Conservation (phyloP, 2,797 vertebrate genomes). For the Phyllotis vaccarum region DNA sequence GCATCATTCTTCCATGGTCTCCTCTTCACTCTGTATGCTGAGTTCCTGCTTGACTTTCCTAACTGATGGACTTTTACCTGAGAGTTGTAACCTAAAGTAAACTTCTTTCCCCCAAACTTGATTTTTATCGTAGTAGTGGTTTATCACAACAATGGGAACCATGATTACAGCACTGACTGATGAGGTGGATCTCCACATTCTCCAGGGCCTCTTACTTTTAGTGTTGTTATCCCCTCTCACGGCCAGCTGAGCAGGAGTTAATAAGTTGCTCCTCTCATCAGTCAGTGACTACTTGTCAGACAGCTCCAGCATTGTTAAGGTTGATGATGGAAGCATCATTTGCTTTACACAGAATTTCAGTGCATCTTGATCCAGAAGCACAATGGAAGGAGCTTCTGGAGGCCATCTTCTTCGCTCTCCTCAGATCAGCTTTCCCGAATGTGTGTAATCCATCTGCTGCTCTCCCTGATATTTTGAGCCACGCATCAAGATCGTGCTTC, state of each 20-base stretch:
- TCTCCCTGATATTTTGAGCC: not conserved
- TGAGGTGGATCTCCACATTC: not conserved
- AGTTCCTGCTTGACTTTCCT: not conserved
- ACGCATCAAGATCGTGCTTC: not conserved
- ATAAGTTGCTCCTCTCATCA: conserved; percentile 84
- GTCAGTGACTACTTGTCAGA: conserved; percentile 79
- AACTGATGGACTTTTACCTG: not conserved
- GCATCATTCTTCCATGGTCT: not conserved
- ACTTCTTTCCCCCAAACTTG: not conserved
- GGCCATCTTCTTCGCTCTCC: not conserved
- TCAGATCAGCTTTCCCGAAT: not conserved
- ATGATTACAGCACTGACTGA: not conserved
- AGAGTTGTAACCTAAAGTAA: not conserved
- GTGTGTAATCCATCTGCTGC: not conserved
- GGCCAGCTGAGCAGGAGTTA: conserved; percentile 80
- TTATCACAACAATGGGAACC: not conserved
- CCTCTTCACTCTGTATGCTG: not conserved
- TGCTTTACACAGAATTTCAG: conserved; percentile 77
- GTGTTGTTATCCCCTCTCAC: not conserved
- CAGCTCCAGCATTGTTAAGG: conserved; percentile 75
- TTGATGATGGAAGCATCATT: conserved; percentile 72
- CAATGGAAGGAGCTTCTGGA: conserved; percentile 46
- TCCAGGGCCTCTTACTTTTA: not conserved
- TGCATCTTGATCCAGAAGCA: not conserved
- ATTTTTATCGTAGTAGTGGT: not conserved